These are phyloP conservation scores for Sisor rabdophorus DNA, from an alignment of 2,113 vertebrate species.

Conservation along the genomic window DNA sequence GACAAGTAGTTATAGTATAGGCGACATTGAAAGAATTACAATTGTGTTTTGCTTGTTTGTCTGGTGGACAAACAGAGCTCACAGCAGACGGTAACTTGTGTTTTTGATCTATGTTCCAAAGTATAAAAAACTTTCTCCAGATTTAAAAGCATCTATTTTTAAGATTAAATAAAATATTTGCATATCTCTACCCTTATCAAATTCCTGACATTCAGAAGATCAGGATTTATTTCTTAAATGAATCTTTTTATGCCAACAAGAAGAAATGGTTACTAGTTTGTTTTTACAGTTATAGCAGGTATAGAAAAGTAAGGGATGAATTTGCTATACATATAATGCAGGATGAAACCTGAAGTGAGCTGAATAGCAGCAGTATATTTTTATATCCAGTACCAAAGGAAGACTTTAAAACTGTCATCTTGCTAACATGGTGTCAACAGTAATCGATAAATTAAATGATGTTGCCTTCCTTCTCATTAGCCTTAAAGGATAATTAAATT, in stretches of 20 bases:
- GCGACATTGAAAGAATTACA: background rate
- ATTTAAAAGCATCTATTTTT: slow-evolving; percentile 3
- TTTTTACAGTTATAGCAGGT: too few relatives aligned
- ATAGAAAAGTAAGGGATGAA: too few relatives aligned
- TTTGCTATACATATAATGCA: too few relatives aligned
- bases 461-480: background rate
- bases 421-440: background rate
- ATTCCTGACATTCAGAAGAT: background rate
- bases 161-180: background rate
- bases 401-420: background rate
- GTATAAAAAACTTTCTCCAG: slow-evolving; percentile 2
- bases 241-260: background rate
- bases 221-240: background rate
- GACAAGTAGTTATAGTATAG: background rate
- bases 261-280: too few relatives aligned
- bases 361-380: background rate
- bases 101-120: slow-evolving; percentile 3
- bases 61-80: background rate
- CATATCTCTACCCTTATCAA: background rate
- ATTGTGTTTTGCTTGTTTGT: background rate
- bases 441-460: background rate
- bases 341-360: background rate
- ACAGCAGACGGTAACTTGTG: background rate
- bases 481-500: background rate
- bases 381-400: background rate